Conservation (phyloP, 1,140 invertebrate species). For the Zaprionus ornatus region DNA sequence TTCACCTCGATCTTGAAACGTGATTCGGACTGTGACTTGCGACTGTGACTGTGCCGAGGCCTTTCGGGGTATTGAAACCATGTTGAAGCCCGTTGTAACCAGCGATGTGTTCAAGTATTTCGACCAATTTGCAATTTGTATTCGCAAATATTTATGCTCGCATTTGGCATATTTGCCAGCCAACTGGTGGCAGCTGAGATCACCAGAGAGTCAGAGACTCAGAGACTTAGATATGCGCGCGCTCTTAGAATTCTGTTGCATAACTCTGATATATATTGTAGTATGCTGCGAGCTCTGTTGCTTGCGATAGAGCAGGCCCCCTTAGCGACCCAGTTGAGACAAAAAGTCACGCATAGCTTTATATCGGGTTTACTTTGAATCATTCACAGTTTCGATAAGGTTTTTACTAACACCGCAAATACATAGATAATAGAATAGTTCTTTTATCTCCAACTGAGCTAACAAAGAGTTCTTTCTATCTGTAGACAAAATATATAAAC, state of each 20-base stretch:
- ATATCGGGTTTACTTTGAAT: constrained; percentile 10
- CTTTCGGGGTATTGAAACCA: constrained; percentile 56
- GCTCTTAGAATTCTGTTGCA: constrained; percentile 28
- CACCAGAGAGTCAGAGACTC: neutral
- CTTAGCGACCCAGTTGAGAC: constrained; percentile 4
- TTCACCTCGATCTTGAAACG: constrained; percentile 83
- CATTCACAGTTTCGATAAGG: neutral
- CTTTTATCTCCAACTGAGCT: no score
- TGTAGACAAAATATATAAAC: no score
- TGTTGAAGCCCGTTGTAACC: constrained; percentile 27
- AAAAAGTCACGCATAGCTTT: constrained; percentile 19
- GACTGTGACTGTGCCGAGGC: constrained; percentile 10
- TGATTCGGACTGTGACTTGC: constrained; percentile 52
- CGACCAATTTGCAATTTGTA: constrained; percentile 55
- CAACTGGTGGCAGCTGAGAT: constrained; percentile 30
- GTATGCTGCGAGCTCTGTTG: neutral
- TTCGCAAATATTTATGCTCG: constrained; percentile 54
- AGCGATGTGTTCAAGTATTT: constrained; percentile 51
- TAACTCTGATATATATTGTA: constrained; percentile 4
- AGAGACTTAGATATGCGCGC: neutral
- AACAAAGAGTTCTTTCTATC: no score
- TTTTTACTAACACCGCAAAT: neutral
- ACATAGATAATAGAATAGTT: neutral
- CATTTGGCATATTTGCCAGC: constrained; percentile 49
- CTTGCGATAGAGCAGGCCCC: constrained; percentile 18